These are phyloP conservation scores for Sturmia bella DNA, from an alignment of 2,888 invertebrate genomes.

Conservation along the genomic window DNA sequence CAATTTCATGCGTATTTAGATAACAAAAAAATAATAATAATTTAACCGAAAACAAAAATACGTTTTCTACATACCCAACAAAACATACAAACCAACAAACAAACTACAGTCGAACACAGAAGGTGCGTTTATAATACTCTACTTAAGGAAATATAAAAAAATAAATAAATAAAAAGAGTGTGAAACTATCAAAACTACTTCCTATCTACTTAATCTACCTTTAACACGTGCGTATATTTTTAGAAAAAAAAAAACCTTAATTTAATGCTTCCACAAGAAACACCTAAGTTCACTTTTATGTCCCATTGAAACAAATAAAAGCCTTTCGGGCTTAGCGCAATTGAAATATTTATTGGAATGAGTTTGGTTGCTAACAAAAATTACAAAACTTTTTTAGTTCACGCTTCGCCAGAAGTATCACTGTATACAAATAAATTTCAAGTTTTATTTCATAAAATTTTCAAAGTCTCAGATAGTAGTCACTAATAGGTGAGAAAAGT, in stretches of 20 bases:
- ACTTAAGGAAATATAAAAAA: constrained; percentile 7
- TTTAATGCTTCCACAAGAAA: constrained; percentile 19
- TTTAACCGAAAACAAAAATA: background rate
- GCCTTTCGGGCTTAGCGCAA: constrained; percentile 6
- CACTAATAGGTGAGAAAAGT: no score
- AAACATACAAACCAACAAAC: constrained; percentile 19
- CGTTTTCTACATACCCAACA: constrained; percentile 22
- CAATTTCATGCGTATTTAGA: constrained; percentile 53
- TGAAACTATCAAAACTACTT: constrained; percentile 37
- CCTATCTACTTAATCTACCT: constrained; percentile 49
- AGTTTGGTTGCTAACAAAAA: background rate
- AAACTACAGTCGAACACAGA: constrained; percentile 71
- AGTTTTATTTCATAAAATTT: no score
- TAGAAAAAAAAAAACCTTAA: constrained; percentile 11
- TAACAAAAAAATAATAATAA: constrained; percentile 19
- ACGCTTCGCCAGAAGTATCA: no score
- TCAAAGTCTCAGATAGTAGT: no score
- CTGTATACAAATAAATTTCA: no score
- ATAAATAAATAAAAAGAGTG: background rate
- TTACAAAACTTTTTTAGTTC: background rate
- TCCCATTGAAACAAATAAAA: constrained; percentile 27
- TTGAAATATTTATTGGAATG: constrained; percentile 22
- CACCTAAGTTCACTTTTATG: constrained; percentile 34
- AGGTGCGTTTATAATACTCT: constrained; percentile 60
- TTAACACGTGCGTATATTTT: constrained; percentile 44